Conservation (phyloP, 2,888 invertebrate species). For the Keiferia lycopersicella region DNA sequence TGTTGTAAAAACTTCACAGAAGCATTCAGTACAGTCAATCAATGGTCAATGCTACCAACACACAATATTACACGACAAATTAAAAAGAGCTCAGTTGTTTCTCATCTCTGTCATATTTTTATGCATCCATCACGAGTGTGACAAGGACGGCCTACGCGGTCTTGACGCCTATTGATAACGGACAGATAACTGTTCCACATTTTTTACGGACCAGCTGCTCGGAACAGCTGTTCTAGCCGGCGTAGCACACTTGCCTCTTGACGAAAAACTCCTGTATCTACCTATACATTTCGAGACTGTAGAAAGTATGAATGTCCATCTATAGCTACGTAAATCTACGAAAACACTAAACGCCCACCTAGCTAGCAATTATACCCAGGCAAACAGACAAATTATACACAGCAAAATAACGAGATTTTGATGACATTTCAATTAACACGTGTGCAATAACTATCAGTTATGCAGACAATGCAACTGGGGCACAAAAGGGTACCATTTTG, state of each 20-base stretch:
- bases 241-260: constrained; percentile 37
- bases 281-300: not conserved
- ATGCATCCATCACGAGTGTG: constrained; percentile 46
- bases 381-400: not conserved
- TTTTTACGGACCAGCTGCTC: constrained; percentile 76
- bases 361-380: not conserved
- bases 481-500: constrained; percentile 78
- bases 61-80: constrained; percentile 26
- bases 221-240: constrained; percentile 78
- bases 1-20: not conserved
- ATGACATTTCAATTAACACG: not conserved
- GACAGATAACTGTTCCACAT: constrained; percentile 71
- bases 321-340: not conserved
- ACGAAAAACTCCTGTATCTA: not conserved
- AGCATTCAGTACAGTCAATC: constrained; percentile 15
- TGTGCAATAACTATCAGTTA: constrained; percentile 17
- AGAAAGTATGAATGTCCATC: not conserved
- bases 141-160: constrained; percentile 54
- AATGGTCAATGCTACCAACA: constrained; percentile 25
- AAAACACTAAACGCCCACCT: not conserved
- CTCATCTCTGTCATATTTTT: constrained; percentile 46
- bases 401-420: not conserved
- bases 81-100: constrained; percentile 36
- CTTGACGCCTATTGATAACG: constrained; percentile 57
- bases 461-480: constrained; percentile 52